Percentiles rank a stretch among this genome's conserved stretches.
Conservation (phyloP, 2,888 invertebrate species). For the Lagria hirta region DNA sequence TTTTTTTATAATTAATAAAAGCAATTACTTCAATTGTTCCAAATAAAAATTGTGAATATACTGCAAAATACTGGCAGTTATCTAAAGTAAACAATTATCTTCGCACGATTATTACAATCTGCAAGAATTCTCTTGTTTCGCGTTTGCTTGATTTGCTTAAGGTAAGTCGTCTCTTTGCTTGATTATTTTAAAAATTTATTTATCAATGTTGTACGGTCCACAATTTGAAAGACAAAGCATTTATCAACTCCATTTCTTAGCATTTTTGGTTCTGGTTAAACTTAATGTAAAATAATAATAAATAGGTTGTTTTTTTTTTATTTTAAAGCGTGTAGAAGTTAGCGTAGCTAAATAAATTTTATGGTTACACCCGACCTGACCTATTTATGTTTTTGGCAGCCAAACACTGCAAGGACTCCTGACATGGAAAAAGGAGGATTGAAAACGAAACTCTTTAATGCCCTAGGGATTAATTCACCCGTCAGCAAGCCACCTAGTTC, state of each 20-base stretch:
- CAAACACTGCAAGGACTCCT: slow-evolving; percentile 67
- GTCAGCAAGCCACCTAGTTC: slow-evolving; percentile 52
- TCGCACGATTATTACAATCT: no score
- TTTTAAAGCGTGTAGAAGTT: slow-evolving; percentile 7
- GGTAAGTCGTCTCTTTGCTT: slow-evolving; percentile 29
- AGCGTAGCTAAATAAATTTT: slow-evolving; percentile 8
- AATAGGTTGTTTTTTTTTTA: neutral
- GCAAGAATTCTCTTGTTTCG: no score
- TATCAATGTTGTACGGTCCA: no score
- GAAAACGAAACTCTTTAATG: slow-evolving; percentile 84
- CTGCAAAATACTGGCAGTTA: no score
- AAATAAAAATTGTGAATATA: no score
- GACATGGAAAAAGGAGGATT: slow-evolving; percentile 73
- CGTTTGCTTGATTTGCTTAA: slow-evolving; percentile 26
- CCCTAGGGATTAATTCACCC: slow-evolving; percentile 75
- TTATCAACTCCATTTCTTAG: slow-evolving; percentile 48
- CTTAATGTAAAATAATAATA: neutral
- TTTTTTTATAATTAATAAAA: no score
- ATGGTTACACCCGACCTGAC: no score
- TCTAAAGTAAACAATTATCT: no score
- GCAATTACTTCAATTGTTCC: no score
- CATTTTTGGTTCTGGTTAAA: slow-evolving; percentile 1
- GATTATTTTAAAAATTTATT: no score
- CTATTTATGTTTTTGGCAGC: slow-evolving; percentile 53
- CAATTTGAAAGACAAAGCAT: slow-evolving; percentile 28